These are phyloP conservation scores for Aptenodytes patagonicus DNA, from an alignment of 2,113 vertebrate genomes.

Conservation along the genomic window DNA sequence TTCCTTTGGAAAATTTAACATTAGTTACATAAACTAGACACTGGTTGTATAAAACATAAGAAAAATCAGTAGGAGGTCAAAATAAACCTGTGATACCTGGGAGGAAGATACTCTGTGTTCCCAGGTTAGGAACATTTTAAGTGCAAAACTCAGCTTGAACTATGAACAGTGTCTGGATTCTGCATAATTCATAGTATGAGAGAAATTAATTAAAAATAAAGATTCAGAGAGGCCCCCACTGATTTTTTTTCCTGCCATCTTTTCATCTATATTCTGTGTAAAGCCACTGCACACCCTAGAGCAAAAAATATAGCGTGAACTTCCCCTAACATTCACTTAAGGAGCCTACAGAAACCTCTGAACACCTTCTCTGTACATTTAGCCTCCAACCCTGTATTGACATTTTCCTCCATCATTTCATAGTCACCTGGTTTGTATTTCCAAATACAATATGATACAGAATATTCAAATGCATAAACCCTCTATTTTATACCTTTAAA, in stretches of 20 bases:
- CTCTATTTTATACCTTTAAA: neutral
- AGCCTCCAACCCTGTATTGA: neutral
- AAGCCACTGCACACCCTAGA: neutral
- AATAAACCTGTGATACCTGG: neutral
- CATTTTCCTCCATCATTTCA: neutral
- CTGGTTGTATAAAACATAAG: neutral
- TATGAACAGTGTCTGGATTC: neutral
- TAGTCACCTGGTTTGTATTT: neutral
- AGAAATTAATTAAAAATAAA: neutral
- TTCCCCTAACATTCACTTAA: neutral
- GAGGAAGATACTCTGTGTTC: neutral
- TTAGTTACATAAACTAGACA: neutral
- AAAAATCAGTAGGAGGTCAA: neutral
- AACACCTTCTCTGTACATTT: neutral
- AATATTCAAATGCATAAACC: neutral
- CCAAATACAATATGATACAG: neutral
- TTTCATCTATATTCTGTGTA: neutral
- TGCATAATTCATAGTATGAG: neutral
- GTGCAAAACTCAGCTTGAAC: neutral
- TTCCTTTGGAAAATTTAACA: neutral
- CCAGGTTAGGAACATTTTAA: neutral
- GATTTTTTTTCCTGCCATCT: neutral
- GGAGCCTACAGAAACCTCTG: neutral
- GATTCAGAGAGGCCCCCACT: neutral
- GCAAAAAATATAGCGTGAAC: neutral